phyloP scores from a whole-genome alignment of 2,113 vertebrate genomes.

The Entelurus aequoreus region DNA sequence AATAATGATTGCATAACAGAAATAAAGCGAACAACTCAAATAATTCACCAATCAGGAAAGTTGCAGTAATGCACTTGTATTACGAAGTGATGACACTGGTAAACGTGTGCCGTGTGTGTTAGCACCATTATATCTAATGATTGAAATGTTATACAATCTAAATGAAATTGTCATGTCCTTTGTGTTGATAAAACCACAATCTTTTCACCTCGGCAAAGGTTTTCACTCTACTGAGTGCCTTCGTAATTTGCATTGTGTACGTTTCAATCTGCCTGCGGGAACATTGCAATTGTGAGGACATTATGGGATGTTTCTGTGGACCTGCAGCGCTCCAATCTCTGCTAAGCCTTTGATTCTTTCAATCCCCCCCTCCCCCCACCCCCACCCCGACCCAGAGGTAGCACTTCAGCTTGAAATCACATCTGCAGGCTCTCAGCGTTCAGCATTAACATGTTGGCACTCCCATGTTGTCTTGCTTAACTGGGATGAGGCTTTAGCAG shows the following conservation, averaged over 20 bases:
- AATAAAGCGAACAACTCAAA: no score
- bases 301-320: constrained; percentile 51
- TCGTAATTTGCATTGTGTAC: constrained; percentile 42
- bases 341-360: constrained; percentile 64
- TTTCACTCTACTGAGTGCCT: no score
- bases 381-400: constrained; percentile 23
- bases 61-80: no score
- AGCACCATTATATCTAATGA: no score
- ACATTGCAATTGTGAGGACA: constrained; percentile 56
- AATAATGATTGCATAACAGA: no score
- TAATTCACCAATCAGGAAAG: no score
- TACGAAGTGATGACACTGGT: no score
- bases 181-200: no score
- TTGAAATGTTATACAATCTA: no score
- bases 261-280: constrained; percentile 26
- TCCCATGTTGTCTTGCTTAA: constrained; percentile 38
- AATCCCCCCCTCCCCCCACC: constrained; percentile 48
- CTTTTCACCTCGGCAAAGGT: no score
- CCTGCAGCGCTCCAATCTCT: constrained; percentile 54
- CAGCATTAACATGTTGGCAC: constrained; percentile 47
- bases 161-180: no score
- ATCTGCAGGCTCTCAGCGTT: constrained; percentile 46
- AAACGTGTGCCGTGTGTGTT: no score
- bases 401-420: constrained; percentile 55
- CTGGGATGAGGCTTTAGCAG: constrained; percentile 41